Conservation (phyloP, 2,888 invertebrate genomes). For the Dicyrtomina minuta region DNA sequence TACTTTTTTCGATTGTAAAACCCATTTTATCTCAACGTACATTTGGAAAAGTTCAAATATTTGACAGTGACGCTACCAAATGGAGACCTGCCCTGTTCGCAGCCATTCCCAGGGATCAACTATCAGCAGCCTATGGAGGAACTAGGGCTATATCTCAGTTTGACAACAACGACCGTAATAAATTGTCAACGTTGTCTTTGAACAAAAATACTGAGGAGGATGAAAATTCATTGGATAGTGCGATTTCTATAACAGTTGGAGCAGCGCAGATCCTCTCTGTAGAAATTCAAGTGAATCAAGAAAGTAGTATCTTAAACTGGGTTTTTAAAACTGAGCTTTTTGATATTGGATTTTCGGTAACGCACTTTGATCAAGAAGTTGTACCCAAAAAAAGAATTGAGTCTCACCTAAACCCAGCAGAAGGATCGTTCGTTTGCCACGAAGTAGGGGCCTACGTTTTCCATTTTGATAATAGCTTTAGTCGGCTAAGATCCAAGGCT, state of each 20-base stretch:
- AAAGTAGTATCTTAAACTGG: conserved; percentile 25
- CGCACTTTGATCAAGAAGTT: background rate
- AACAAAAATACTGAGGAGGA: background rate
- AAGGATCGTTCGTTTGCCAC: conserved; percentile 34
- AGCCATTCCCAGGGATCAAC: conserved; percentile 32
- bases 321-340: conserved; percentile 35
- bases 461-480: conserved; percentile 6
- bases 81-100: conserved; percentile 35
- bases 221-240: background rate
- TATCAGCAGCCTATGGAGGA: conserved; percentile 39
- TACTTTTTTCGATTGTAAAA: conserved; percentile 40
- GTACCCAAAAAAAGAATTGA: too few relatives aligned
- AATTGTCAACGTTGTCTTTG: background rate
- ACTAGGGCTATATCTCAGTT: too few relatives aligned
- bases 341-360: conserved; percentile 36
- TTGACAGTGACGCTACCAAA: conserved; percentile 12
- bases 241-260: conserved; percentile 36
- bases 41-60: conserved; percentile 36
- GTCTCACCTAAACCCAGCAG: too few relatives aligned
- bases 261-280: conserved; percentile 32
- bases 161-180: too few relatives aligned
- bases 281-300: conserved; percentile 28
- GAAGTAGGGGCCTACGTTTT: conserved; percentile 24
- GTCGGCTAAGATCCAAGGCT: conserved; percentile 2
- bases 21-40: conserved; percentile 39